Base-by-base conservation (phyloP, 1,140 invertebrate genomes). In the Drosophila pruinosa region DNA sequence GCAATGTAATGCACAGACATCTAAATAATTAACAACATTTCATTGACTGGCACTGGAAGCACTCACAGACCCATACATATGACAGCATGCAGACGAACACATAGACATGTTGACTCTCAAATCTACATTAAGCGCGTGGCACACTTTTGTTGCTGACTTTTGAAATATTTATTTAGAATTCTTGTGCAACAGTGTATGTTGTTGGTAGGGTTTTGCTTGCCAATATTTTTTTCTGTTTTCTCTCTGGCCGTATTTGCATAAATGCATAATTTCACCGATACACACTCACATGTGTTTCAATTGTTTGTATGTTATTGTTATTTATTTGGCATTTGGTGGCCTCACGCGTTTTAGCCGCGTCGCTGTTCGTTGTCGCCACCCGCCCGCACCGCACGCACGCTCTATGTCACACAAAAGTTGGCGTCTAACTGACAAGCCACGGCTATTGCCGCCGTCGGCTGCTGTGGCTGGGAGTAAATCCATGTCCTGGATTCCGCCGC, bases 21-120 rank as follows among this genome's bases (percentile, higher is more conserved):
- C 22, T 72, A 72, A 85, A 86, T 88, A 86, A 88, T 88, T 82
- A 86, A 86, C 78, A 82, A 78, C 82, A 77, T 77, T 81, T 86
- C 81, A 85, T 88, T 85, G 82, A 85, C 81, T 86, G 77, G 70
- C 81, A 68, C 58, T 81, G 72, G 59, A 54, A 67, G 71, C 74
- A 83, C 70, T 61, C 57, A 45, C 19, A 38, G 59, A 69, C 31
- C 38, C 34, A 39, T 15, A 26, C 10, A 19, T 24, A 36, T 31
- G 24, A 28, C 28, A 3, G 52, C 17, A 38, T 17, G 31, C 24
- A n/a, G n/a, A n/a, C n/a, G n/a, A n/a, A n/a, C n/a, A n/a, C n/a
- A 38, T 36, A 24, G 31, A 61, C 26, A 52, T 41, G 22, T 62
- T 50, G 52, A 36, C 73, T 74, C 65, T 64, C 62, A 72, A 68